These are phyloP conservation scores for Dromococcyx pavoninus DNA, from an alignment of 2,797 vertebrate genomes.

Conservation along the genomic window DNA sequence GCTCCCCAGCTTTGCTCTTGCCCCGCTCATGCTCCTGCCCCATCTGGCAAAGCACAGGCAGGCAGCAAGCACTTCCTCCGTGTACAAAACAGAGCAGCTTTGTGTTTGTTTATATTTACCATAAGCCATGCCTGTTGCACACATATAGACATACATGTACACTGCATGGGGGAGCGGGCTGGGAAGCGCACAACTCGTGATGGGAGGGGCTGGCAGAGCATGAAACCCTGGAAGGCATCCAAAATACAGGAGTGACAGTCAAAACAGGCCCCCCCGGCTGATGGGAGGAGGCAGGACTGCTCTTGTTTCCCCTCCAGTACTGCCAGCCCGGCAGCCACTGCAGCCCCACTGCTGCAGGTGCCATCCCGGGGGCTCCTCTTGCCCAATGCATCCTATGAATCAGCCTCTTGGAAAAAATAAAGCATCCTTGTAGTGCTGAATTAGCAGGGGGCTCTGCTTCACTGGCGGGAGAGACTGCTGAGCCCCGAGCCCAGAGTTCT, in stretches of 20 bases:
- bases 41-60: not conserved
- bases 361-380: not conserved
- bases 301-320: not conserved
- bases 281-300: not conserved
- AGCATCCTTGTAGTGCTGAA: not conserved
- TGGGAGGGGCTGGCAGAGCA: conserved; percentile 24
- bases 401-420: accelerated
- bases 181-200: not conserved
- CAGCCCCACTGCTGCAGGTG: not conserved
- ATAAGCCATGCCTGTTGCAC: not conserved
- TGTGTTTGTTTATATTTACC: not conserved
- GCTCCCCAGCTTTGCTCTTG: not conserved
- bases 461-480: not conserved
- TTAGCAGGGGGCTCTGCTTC: not conserved
- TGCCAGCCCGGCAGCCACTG: not conserved
- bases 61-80: not conserved
- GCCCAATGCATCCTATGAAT: not conserved
- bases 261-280: not conserved
- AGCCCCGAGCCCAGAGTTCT: not conserved
- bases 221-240: not conserved
- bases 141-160: accelerated
- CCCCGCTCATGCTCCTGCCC: not conserved
- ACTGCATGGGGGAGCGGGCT: not conserved
- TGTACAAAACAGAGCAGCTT: not conserved
- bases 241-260: accelerated